Evolutionary conservation across 2,888 invertebrate species (phyloP).

Genomic region (Saturnia pavonia): DNA sequence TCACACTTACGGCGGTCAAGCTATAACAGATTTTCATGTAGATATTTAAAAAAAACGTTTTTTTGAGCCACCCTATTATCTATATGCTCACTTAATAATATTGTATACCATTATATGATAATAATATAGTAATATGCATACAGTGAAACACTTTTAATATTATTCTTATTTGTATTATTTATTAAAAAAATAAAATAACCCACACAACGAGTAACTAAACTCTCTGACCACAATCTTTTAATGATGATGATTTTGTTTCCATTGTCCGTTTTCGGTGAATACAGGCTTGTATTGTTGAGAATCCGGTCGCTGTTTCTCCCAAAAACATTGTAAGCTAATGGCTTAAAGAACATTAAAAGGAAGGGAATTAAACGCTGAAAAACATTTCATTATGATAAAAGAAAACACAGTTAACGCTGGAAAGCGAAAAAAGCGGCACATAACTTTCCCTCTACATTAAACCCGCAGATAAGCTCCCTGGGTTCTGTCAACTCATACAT

Average conservation of each 20-base stretch:
- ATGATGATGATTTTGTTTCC: constrained; percentile 20
- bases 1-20: too few species aligned
- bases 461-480: constrained; percentile 66
- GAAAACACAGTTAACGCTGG: constrained; percentile 58
- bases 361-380: constrained; percentile 48
- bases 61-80: too few species aligned
- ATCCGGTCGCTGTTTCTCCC: constrained; percentile 29
- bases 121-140: too few species aligned
- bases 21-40: too few species aligned
- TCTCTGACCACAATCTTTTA: background rate
- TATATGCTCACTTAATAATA: too few species aligned
- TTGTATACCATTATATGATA: too few species aligned
- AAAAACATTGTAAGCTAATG: constrained; percentile 32
- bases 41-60: too few species aligned
- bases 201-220: background rate
- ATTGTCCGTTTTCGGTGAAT: constrained; percentile 25
- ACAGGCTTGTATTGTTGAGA: constrained; percentile 29
- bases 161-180: too few species aligned
- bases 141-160: too few species aligned
- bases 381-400: constrained; percentile 50
- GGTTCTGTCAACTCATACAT: constrained; percentile 73
- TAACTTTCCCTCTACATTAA: constrained; percentile 61
- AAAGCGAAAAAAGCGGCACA: constrained; percentile 44
- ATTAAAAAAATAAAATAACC: background rate
- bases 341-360: constrained; percentile 36